These are phyloP conservation scores for Nibea coibor DNA, from an alignment of 2,113 vertebrate species.

Conservation along the genomic window DNA sequence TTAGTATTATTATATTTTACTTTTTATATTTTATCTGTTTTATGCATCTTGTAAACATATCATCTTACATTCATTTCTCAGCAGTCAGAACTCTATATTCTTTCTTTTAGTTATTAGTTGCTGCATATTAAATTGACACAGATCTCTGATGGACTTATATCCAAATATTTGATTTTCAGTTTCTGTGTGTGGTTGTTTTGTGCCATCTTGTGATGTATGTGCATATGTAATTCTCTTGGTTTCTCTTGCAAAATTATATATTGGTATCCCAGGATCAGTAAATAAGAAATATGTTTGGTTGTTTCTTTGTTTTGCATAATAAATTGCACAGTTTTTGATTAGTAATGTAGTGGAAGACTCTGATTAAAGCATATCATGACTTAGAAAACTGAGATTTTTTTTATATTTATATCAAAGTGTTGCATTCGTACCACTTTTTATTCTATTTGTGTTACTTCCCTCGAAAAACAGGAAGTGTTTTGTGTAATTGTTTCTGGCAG, in stretches of 20 bases:
- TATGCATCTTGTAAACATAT: not conserved
- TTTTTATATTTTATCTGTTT: not conserved
- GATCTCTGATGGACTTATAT: not conserved
- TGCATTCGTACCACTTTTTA: not conserved
- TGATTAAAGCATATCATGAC: not conserved
- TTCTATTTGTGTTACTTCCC: not conserved
- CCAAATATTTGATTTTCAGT: not conserved
- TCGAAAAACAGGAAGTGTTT: not conserved
- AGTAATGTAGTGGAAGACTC: not conserved
- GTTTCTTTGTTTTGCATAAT: not conserved
- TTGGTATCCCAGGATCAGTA: not conserved
- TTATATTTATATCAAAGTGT: not conserved
- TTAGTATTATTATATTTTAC: not conserved
- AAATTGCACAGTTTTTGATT: not conserved
- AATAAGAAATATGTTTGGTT: not conserved
- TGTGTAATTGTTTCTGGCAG: conserved; percentile 2
- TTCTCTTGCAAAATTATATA: not conserved
- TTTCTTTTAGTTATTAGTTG: not conserved
- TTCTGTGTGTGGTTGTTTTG: not conserved
- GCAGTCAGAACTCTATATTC: not conserved
- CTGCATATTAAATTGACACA: conserved; percentile 1
- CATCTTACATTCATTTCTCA: not conserved
- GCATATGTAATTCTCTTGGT: not conserved
- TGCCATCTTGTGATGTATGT: not conserved
- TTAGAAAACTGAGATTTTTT: not conserved